Percentiles rank a stretch among this genome's conserved stretches.
Conservation (phyloP, 2,797 vertebrate species). For the Podargus strigoides region DNA sequence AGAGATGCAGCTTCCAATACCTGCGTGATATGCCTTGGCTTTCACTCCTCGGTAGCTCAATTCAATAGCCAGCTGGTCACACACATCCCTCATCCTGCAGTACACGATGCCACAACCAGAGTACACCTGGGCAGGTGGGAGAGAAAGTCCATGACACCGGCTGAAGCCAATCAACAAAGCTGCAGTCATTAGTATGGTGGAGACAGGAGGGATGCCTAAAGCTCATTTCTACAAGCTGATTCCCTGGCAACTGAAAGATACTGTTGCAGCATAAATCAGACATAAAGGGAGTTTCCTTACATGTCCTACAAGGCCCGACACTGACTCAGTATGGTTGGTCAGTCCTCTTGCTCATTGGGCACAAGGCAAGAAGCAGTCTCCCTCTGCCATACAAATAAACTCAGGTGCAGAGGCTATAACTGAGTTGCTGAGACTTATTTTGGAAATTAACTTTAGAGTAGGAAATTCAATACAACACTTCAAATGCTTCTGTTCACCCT, state of each 20-base stretch:
- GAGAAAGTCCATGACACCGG: neutral
- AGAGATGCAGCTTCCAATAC: conserved; percentile 65
- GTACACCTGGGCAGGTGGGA: conserved; percentile 71
- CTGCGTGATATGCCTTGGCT: conserved; percentile 94
- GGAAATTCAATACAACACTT: neutral
- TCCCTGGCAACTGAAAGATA: neutral
- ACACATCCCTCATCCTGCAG: conserved; percentile 91
- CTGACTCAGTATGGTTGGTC: neutral
- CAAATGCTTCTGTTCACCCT: neutral
- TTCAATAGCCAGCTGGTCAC: conserved; percentile 89
- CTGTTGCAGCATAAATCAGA: neutral
- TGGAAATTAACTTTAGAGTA: neutral
- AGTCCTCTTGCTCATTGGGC: neutral
- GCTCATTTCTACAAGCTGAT: neutral
- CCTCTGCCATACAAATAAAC: neutral
- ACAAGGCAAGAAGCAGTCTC: neutral
- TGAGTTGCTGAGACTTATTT: neutral
- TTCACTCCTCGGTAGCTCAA: conserved; percentile 85
- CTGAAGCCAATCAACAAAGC: neutral
- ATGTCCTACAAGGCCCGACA: neutral
- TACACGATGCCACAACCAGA: conserved; percentile 91
- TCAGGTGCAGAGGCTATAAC: neutral
- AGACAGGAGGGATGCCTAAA: neutral
- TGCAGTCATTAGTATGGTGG: neutral
- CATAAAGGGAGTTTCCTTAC: neutral